A percentile compares a stretch with the other conserved stretches of the same genome.
Conservation (phyloP, 1,140 invertebrate genomes). For the Helicoverpa armigera region DNA sequence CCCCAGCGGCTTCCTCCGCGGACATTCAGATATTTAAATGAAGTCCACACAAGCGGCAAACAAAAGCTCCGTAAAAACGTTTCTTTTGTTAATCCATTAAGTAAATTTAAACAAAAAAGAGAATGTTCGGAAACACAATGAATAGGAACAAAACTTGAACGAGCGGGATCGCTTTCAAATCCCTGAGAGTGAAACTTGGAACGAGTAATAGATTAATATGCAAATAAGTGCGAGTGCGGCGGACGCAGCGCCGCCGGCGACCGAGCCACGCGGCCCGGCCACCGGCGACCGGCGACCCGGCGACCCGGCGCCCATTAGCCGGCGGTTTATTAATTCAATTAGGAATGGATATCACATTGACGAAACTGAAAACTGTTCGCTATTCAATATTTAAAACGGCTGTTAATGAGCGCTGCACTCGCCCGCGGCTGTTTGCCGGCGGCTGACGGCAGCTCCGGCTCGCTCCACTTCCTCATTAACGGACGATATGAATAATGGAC, state of each 20-base stretch:
- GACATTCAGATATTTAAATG: conserved; percentile 28
- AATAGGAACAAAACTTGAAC: conserved; percentile 45
- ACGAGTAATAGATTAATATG: conserved; percentile 50
- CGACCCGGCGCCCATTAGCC: conserved; percentile 15
- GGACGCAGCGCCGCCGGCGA: neutral
- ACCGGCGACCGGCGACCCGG: neutral
- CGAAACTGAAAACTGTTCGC: conserved; percentile 5
- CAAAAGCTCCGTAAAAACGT: conserved; percentile 26
- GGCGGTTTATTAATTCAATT: conserved; percentile 21
- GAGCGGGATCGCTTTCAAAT: conserved; percentile 48
- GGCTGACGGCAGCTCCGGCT: neutral
- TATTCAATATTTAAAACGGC: conserved; percentile 10
- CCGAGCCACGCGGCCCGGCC: neutral
- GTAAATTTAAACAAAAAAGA: conserved; percentile 45
- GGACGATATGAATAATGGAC: conserved; percentile 9
- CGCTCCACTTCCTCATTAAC: neutral
- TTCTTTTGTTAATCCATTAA: conserved; percentile 51
- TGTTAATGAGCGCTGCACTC: conserved; percentile 8
- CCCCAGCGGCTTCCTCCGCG: neutral
- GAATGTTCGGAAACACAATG: conserved; percentile 36
- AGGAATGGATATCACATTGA: conserved; percentile 14
- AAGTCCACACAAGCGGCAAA: conserved; percentile 25
- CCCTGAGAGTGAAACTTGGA: conserved; percentile 41
- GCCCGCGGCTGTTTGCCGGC: no score
- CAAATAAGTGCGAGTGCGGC: conserved; percentile 44